Base-by-base conservation (phyloP, 1,140 invertebrate species). In the Orussus abietinus region DNA sequence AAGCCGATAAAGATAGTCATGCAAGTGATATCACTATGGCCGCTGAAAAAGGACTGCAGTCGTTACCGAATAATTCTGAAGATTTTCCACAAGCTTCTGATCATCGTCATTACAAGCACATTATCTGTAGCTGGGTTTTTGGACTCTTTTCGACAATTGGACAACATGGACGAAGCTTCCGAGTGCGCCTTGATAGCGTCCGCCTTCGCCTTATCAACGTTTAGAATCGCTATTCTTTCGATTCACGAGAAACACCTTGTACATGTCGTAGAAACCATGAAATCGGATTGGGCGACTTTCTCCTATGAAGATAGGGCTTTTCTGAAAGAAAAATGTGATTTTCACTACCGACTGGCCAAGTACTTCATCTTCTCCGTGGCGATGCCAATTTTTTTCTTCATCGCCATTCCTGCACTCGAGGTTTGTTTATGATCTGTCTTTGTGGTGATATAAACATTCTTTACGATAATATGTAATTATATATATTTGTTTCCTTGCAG, bases 221-320 rank as follows among this genome's bases (percentile, higher is more conserved):
- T 63, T 9, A 51, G 62, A 5, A 1, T 63, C 5, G 1, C 46
- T 1, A 28, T 57, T 3, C 59, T 55, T 11, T 28, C 38, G 11
- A 9, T 26, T 3, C 45, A 59, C 15, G 42, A 46, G 12, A 42
- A 56, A 28, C 51, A 63, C 4, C 47, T 64, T 32, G 15, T 36
- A 1, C 59, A 53, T 12, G 41, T 64, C 2, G 32, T 65, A 6
- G 45, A 62, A 10, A 57, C 29, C 0, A 65, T 68, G 51, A 43
- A 15, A 29, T 7, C 30, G 0, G 63, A 68, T 25, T 66, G 63
- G 65, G 13, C 15, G 5, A 3, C 22, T 2, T 47, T 53, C 0
- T 31, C 25, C 2, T 7, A 7, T 4, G 50, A 58, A 5, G 53
- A 66, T 4, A 52, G 19, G 7, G 0, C 5, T 0, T 12, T 63